Conservation (phyloP, 2,888 invertebrate species). For the Drosophila fulvimacula region DNA sequence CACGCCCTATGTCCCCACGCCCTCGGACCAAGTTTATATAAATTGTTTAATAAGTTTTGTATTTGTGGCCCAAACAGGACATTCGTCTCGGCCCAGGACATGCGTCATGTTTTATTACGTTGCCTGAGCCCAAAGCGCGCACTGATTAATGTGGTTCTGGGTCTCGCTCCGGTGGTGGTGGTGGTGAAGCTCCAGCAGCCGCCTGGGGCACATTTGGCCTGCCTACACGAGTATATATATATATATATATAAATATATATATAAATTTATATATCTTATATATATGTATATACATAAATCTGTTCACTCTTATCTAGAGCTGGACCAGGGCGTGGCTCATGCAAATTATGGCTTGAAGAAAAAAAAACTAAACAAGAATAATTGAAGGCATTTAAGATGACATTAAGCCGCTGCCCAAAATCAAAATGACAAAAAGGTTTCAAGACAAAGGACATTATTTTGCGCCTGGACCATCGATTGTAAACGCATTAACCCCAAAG, state of each 20-base stretch:
- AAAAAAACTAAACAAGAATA: slow-evolving; percentile 44
- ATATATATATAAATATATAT: not conserved
- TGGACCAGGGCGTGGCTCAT: slow-evolving; percentile 38
- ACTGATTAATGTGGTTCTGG: slow-evolving; percentile 50
- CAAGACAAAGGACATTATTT: slow-evolving; percentile 10
- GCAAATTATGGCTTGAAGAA: slow-evolving; percentile 48
- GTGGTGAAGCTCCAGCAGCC: no score
- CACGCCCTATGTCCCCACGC: slow-evolving; percentile 24
- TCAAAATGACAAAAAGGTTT: slow-evolving; percentile 52
- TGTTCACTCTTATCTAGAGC: slow-evolving; percentile 42
- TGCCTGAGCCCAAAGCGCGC: slow-evolving; percentile 35
- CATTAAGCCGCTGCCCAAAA: slow-evolving; percentile 64
- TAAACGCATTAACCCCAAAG: slow-evolving; percentile 38
- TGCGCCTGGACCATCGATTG: slow-evolving; percentile 27
- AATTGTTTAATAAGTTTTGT: slow-evolving; percentile 68
- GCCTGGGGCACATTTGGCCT: slow-evolving; percentile 22
- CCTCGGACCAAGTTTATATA: slow-evolving; percentile 40
- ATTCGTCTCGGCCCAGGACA: slow-evolving; percentile 36
- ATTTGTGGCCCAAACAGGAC: slow-evolving; percentile 14
- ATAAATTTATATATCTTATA: no score
- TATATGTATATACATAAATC: slow-evolving; percentile 33
- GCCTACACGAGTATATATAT: slow-evolving; percentile 4
- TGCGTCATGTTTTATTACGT: slow-evolving; percentile 23
- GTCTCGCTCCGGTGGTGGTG: not conserved
- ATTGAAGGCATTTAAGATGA: slow-evolving; percentile 73